phyloP scores from a whole-genome alignment of 1,140 invertebrate species.

The Drosophila suzukii region DNA sequence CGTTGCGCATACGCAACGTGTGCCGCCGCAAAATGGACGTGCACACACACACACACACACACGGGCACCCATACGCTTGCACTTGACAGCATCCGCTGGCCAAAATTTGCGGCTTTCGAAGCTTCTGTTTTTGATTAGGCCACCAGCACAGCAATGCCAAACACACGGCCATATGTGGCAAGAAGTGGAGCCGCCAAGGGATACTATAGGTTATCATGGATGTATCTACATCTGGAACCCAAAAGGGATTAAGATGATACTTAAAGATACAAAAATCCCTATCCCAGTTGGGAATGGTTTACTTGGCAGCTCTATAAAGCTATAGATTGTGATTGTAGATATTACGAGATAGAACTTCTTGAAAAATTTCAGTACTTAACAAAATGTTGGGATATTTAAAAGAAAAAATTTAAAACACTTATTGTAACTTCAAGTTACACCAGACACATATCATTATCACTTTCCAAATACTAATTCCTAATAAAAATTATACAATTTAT shows the following conservation, averaged over 20 bases:
- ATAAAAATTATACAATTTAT: too few species aligned
- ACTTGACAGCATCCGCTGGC: constrained; percentile 49
- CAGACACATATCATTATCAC: too few species aligned
- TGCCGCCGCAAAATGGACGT: constrained; percentile 55
- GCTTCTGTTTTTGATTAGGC: constrained; percentile 81
- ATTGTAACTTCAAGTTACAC: too few species aligned
- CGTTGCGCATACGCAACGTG: constrained; percentile 78
- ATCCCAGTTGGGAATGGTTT: too few species aligned
- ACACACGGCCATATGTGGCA: constrained; percentile 6
- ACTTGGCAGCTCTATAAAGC: too few species aligned
- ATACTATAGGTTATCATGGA: background rate
- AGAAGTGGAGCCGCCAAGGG: background rate
- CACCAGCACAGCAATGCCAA: constrained; percentile 26
- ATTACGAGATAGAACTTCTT: too few species aligned
- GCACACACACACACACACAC: constrained; percentile 4
- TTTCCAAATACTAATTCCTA: too few species aligned
- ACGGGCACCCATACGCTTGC: background rate
- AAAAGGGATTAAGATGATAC: background rate
- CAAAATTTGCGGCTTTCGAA: constrained; percentile 64
- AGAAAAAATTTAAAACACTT: too few species aligned
- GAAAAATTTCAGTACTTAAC: too few species aligned
- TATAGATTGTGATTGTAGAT: too few species aligned
- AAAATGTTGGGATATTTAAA: too few species aligned
- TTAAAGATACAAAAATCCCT: too few species aligned
- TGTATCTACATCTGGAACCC: background rate